Conservation (phyloP, 2,113 vertebrate genomes). For the Chaenocephalus aceratus region DNA sequence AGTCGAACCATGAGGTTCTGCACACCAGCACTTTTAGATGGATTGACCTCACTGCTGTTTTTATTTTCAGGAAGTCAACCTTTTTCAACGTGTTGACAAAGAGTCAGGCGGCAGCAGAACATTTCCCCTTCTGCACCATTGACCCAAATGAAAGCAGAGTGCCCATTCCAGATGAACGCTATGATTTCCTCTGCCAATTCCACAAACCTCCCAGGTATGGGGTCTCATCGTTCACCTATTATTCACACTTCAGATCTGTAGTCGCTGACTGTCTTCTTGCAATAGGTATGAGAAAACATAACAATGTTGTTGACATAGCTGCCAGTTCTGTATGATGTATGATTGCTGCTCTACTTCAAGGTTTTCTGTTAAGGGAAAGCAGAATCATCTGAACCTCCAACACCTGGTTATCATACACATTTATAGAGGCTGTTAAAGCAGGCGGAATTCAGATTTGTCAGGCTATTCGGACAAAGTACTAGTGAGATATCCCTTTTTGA, state of each 20-base stretch:
- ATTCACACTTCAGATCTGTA: constrained; percentile 74
- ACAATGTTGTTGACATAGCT: constrained; percentile 68
- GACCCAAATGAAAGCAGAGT: constrained; percentile 97
- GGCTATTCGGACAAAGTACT: constrained; percentile 29
- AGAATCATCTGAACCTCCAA: constrained; percentile 34
- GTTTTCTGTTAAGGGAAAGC: constrained; percentile 45
- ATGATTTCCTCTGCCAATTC: constrained; percentile 93
- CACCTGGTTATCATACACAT: constrained; percentile 60
- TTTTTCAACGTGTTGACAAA: constrained; percentile 97
- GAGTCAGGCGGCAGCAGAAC: constrained; percentile 92
- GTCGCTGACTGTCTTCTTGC: constrained; percentile 36
- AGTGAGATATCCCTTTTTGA: background rate
- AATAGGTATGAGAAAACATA: constrained; percentile 58
- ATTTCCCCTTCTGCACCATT: constrained; percentile 97
- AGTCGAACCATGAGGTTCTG: constrained; percentile 32
- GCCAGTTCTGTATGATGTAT: constrained; percentile 43
- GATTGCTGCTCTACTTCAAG: constrained; percentile 43
- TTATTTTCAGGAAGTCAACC: constrained; percentile 92
- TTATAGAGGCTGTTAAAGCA: constrained; percentile 60
- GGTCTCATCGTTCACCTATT: constrained; percentile 72
- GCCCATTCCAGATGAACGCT: constrained; percentile 93
- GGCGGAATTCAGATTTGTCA: constrained; percentile 45
- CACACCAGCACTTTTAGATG: constrained; percentile 46
- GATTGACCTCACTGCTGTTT: constrained; percentile 75
- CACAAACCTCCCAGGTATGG: constrained; percentile 94